Evolutionary conservation across 2,797 vertebrate genomes (phyloP), one percentile per base, ranked within the genome.

Genomic region (Babyrousa celebensis): DNA sequence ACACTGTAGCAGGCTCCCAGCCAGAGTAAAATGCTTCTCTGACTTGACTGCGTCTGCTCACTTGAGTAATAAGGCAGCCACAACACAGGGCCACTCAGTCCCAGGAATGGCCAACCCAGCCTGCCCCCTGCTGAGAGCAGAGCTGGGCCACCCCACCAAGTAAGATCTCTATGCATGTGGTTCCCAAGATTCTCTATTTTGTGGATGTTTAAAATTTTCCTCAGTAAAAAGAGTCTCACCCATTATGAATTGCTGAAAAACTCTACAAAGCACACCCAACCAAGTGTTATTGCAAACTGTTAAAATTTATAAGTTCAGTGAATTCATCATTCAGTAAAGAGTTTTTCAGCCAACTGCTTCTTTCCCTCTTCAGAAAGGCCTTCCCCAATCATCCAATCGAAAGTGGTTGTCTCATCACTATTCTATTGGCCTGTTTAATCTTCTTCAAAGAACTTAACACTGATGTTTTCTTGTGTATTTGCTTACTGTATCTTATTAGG

Each of bases 191-290:
- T 93, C 43, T 82, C 74, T 60, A 85, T 92, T 86, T 54, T 60
- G n/a, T 86, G 58, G 58, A 79, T 89, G 63, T 80, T 82, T 74
- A 91, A 94, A 97, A 68, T 40, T 92, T n/a, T 92, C 79, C 36
- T 87, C 52, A 85, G 36, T 82, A 71, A 54, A 88, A 77, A 52
- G 8, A 79, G 40, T 1, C 40, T 92, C 36, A 92, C 21, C 54
- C 12, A n/a, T 60, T 94, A 87, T 65, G 65, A 90, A 79, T 86
- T 86, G 36, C 29, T 86, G 52, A 79, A 87, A 87, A 85, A 86
- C 70, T 65, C 78, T 90, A 56, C 95, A 88, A 92, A 72, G 60
- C 20, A 95, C 10, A 75, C 0, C 23, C 62, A 89, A 62, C 78
- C 40, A 79, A 58, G 10, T 54, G 21, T 94, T 94, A 77, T 77